These are phyloP conservation scores for Conops quadrifasciatus DNA, from an alignment of 2,888 invertebrate species.

Conservation along the genomic window DNA sequence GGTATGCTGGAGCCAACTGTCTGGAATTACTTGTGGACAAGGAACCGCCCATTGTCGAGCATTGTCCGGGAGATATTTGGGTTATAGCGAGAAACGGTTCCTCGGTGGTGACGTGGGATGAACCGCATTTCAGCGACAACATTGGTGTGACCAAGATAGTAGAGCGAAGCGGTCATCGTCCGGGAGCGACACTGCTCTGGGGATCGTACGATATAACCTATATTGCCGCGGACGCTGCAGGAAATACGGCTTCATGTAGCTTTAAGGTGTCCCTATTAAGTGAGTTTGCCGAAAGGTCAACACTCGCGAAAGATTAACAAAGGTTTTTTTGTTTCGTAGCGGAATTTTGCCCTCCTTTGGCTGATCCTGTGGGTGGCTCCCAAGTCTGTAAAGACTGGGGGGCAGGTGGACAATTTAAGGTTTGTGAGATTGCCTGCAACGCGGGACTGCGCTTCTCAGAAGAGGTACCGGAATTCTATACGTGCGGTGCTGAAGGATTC, in stretches of 20 bases:
- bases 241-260: slow-evolving; percentile 89
- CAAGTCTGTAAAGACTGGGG: slow-evolving; percentile 97
- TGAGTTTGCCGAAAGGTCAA: slow-evolving; percentile 67
- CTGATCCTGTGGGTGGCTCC: slow-evolving; percentile 89
- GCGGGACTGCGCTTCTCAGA: slow-evolving; percentile 89
- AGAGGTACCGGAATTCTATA: slow-evolving; percentile 94
- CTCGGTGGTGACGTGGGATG: slow-evolving; percentile 90
- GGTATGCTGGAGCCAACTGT: slow-evolving; percentile 86
- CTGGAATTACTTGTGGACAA: slow-evolving; percentile 86
- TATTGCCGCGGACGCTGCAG: slow-evolving; percentile 91
- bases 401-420: slow-evolving; percentile 92
- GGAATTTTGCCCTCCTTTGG: slow-evolving; percentile 89
- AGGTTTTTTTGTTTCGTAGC: slow-evolving; percentile 67
- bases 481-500: slow-evolving; percentile 97
- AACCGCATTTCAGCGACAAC: slow-evolving; percentile 90
- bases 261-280: slow-evolving; percentile 90
- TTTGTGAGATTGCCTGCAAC: slow-evolving; percentile 91
- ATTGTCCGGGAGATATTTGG: slow-evolving; percentile 94
- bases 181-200: slow-evolving; percentile 89
- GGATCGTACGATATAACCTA: slow-evolving; percentile 93
- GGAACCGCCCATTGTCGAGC: slow-evolving; percentile 84
- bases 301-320: neutral
- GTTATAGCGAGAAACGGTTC: slow-evolving; percentile 92
- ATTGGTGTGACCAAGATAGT: slow-evolving; percentile 81
- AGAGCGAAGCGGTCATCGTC: slow-evolving; percentile 85